Evolutionary conservation across 2,113 vertebrate genomes (phyloP), one percentile per base, ranked within the genome.

Genomic region (Pituophis catenifer): DNA sequence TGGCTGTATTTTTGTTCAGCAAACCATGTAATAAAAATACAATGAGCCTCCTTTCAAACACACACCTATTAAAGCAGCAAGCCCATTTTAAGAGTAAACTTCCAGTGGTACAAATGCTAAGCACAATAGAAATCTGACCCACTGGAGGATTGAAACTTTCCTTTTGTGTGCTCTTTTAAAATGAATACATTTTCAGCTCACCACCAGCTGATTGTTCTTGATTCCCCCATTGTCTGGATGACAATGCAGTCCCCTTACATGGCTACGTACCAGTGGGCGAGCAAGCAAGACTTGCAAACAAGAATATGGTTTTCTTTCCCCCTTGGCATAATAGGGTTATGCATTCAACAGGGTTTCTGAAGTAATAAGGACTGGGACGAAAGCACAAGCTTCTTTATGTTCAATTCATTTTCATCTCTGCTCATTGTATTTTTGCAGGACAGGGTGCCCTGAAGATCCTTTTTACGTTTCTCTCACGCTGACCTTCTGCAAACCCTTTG

Each of bases 1-100:
- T 0, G 86, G 44, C 53, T 55, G 12, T 33, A 75, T 55, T 86
- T 62, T 85, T 94, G 87, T 94, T 96, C 89, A 0, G 38, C 86
- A 59, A 95, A 92, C 90, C 1, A 0, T 92, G 62, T 48, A 92
- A 96, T 29, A 89, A 96, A 93, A 53, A 90, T 93, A 92, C 95
- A 88, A 1, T 0, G 93, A 91, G 91, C 92, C 62, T 89, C 33
- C 92, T 95, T 94, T 95, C 94, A 92, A 92, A 91, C 94, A 10
- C 88, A 8, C 86, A 93, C 93, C 88, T 53, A 8, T 93, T 91
- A 94, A 95, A 95, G 81, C 50, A 26, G 85, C 0, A 1, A 86
- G 48, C 81, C 89, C 50, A 0, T 95, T 96, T 95, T 89, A 38
- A 91, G 92, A 87, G 94, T 29, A 52, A 96, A 93, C 58, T 95